A percentile compares a stretch with the other conserved stretches of the same genome.
Conservation (phyloP, 2,797 vertebrate species). For the Sebastes vulpes region DNA sequence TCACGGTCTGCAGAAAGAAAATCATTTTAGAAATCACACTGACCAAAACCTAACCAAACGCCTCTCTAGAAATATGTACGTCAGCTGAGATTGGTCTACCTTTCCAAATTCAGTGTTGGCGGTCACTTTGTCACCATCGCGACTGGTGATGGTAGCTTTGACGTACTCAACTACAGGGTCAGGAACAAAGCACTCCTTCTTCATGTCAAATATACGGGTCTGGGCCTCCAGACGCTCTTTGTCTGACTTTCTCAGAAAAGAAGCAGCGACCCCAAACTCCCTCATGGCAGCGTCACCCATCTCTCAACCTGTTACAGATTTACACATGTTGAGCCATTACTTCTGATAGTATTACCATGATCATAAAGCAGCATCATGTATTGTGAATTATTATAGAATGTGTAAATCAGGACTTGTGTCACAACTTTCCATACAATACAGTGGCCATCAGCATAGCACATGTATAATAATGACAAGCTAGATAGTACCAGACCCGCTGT, state of each 20-base stretch:
- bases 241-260: conserved; percentile 90
- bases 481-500: neutral
- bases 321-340: neutral
- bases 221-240: conserved; percentile 90
- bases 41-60: neutral
- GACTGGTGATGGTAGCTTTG: conserved; percentile 85
- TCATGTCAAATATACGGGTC: conserved; percentile 91
- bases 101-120: conserved; percentile 87
- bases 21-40: neutral
- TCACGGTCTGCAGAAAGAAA: conserved; percentile 80
- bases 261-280: conserved; percentile 89
- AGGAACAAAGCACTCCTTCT: conserved; percentile 91
- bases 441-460: neutral
- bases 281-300: conserved; percentile 87
- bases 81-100: conserved; percentile 48
- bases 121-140: conserved; percentile 90
- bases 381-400: neutral
- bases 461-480: neutral
- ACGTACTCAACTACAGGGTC: conserved; percentile 89
- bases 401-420: neutral
- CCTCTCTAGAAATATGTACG: neutral
- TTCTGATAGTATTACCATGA: neutral
- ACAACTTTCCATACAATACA: neutral
- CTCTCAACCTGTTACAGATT: conserved; percentile 28
- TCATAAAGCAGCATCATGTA: neutral